A percentile compares a stretch with the other conserved stretches of the same genome.
These are phyloP conservation scores for Notarius lentiginosus DNA, from an alignment of 2,113 vertebrate genomes.

Conservation along the genomic window DNA sequence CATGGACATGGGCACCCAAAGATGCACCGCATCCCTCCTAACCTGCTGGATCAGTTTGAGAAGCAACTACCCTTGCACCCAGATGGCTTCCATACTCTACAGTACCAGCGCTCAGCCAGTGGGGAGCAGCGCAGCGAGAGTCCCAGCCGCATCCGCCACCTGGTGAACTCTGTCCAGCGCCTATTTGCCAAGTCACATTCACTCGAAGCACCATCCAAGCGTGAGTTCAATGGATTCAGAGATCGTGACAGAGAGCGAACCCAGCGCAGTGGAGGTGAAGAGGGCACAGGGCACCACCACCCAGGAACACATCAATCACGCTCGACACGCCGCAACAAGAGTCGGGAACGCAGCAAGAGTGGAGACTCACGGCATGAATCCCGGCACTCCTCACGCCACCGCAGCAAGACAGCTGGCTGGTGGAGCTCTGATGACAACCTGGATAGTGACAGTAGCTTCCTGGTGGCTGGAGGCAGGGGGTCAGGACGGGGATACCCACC, in stretches of 20 bases:
- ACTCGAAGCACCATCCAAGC: slow-evolving; percentile 89
- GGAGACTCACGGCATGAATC: slow-evolving; percentile 85
- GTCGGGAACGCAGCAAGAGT: slow-evolving; percentile 87
- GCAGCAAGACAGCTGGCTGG: slow-evolving; percentile 90
- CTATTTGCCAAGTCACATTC: slow-evolving; percentile 99
- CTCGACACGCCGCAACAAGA: slow-evolving; percentile 82
- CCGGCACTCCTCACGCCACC: slow-evolving; percentile 82
- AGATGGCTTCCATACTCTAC: slow-evolving; percentile 97
- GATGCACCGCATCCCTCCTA: slow-evolving; percentile 92
- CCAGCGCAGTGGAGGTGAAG: slow-evolving; percentile 81
- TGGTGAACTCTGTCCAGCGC: slow-evolving; percentile 97
- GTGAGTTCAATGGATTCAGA: slow-evolving; percentile 88
- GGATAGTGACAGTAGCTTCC: slow-evolving; percentile 96
- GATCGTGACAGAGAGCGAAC: slow-evolving; percentile 71
- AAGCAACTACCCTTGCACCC: slow-evolving; percentile 95
- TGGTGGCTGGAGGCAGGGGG: slow-evolving; percentile 71
- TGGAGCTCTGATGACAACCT: slow-evolving; percentile 99
- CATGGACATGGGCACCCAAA: slow-evolving; percentile 66
- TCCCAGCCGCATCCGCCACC: slow-evolving; percentile 94
- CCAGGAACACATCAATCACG: slow-evolving; percentile 81
- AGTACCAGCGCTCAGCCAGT: slow-evolving; percentile 89
- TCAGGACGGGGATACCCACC: slow-evolving; percentile 69
- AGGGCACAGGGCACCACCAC: slow-evolving; percentile 67
- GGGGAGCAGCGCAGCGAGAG: slow-evolving; percentile 92
- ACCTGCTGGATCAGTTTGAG: slow-evolving; percentile 93